Conservation (phyloP, 2,113 vertebrate species). For the Dolichallabes microphthalmus region DNA sequence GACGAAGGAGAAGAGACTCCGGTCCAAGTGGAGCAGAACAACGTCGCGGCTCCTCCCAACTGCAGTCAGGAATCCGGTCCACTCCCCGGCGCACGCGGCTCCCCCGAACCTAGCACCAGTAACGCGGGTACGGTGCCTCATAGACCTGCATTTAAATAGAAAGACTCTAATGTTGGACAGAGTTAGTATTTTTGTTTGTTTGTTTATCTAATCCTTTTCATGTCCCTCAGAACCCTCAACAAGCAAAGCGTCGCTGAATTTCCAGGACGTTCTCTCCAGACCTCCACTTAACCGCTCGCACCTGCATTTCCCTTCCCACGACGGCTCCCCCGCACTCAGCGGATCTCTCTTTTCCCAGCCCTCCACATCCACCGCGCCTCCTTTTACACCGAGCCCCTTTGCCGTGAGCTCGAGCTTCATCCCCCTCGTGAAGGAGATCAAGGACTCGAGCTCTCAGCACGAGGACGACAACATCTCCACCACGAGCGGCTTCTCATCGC, state of each 20-base stretch:
- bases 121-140: slow-evolving; percentile 72
- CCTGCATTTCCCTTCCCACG: slow-evolving; percentile 82
- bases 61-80: slow-evolving; percentile 74
- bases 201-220: not conserved
- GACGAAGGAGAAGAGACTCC: slow-evolving; percentile 58
- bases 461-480: slow-evolving; percentile 99
- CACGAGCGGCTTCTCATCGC: slow-evolving; percentile 96
- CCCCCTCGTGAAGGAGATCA: slow-evolving; percentile 94
- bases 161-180: not conserved
- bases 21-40: slow-evolving; percentile 62
- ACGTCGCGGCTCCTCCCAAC: slow-evolving; percentile 67
- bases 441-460: slow-evolving; percentile 96
- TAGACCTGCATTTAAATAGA: not conserved
- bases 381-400: slow-evolving; percentile 77
- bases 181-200: not conserved
- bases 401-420: slow-evolving; percentile 73
- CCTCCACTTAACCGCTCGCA: slow-evolving; percentile 92
- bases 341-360: slow-evolving; percentile 78
- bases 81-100: slow-evolving; percentile 76
- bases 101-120: slow-evolving; percentile 83
- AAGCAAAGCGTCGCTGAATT: slow-evolving; percentile 85
- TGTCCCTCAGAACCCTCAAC: slow-evolving; percentile 82
- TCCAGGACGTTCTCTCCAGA: slow-evolving; percentile 85
- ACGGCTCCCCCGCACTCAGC: slow-evolving; percentile 73
- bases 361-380: slow-evolving; percentile 84